Evolutionary conservation across 2,113 vertebrate species (phyloP), one percentile per base, ranked within the genome.

Genomic region (Choloepus hoffmanni): DNA sequence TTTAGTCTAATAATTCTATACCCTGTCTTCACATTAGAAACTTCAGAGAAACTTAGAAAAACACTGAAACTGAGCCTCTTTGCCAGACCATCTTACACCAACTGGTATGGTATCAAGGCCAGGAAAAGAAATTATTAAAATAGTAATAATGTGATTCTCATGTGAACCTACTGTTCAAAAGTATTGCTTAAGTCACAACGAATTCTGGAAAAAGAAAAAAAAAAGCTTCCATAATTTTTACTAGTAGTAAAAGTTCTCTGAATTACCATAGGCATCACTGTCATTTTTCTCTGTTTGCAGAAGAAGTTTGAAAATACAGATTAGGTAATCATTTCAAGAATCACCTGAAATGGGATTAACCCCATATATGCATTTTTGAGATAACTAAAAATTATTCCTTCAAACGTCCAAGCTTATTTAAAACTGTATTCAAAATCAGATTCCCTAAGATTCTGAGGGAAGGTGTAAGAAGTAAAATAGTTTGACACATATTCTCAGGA

Each of bases 261-360:
- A 82, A 26, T 90, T 73, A 68, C 2, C 33, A 55, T 53, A 40
- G 15, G 5, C 33, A 13, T 94, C 48, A 16, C 90, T 1, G 18
- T 72, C 65, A 1, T 67, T 36, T 84, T 89, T 88, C 48, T 77
- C 58, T 92, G 33, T 87, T 92, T 81, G 45, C 36, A 40, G 63
- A 84, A 91, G n/a, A 12, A 83, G 15, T 92, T 85, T 43, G 5
- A 85, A 95, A 87, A 60, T 26, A 73, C 0, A 58, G 40, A 87
- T 84, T 76, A 84, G 94, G 16, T 45, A 93, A 91, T 89, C 83
- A 60, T 73, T 87, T 95, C 7, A 90, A 90, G 62, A 96, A 95
- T 94, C 40, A 83, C 40, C 77, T 88, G 50, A 79, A 93, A 90
- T 92, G 21, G 68, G 33, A 91, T 95, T 95, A 95, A 76, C 58